Base-by-base conservation (phyloP, 2,888 invertebrate species). In the Machimus rusticus region DNA sequence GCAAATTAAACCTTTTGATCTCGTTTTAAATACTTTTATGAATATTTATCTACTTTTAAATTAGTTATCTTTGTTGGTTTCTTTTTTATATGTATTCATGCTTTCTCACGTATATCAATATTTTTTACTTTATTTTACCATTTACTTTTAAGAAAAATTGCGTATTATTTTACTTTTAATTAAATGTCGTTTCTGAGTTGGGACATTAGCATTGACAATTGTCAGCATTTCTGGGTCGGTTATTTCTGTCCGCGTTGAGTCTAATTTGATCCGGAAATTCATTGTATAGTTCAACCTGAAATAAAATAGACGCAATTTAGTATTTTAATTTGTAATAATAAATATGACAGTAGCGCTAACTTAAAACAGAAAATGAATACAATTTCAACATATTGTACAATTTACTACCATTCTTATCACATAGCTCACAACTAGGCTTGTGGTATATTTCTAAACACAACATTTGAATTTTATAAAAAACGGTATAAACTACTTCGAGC, bases 181-280 rank as follows among this genome's bases (percentile, higher is more conserved):
- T 66, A 66, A 23, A 66, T 66, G 23, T 66, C 66, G 28, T 8
- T 23, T 66, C 23, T 55, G n/a, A 16, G n/a, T 66, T 37, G 82
- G 51, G 66, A 66, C 91, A 94, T 94, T 96, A 96, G 94, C 96
- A 96, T 93, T 95, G 95, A 93, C 96, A 96, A 91, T 95, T 95
- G 92, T 96, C 96, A 90, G 95, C 94, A 91, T 96, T 96, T 91
- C 95, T 94, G 91, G 95, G 95, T 92, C 94, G 95, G 90, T 95
- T 95, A 92, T 95, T 95, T 92, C 96, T 95, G 91, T 95, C 95
- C 90, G 95, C 94, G 90, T 95, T 96, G 91, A 98, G 94, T 93
- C 96, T 97, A 93, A 99, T 98, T 94, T 98, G 98, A 93, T 98
- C 98, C 66, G 99, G 99, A 92, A 99, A 99, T 93, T 99, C 99